Evolutionary conservation across 2,113 vertebrate genomes (phyloP).

Genomic region (Ondatra zibethicus): DNA sequence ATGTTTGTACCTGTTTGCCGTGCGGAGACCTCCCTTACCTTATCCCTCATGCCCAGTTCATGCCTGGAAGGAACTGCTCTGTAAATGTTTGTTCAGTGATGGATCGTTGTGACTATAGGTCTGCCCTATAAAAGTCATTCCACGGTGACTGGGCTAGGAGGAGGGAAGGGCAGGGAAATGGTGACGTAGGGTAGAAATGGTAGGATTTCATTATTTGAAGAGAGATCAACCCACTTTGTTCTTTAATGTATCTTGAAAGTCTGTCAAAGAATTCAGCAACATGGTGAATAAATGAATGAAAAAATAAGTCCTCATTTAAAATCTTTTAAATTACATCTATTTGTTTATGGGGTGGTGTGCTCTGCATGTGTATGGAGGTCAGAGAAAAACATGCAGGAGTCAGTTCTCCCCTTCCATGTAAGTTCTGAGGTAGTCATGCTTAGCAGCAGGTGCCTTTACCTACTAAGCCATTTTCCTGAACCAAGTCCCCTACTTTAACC

Average conservation of each 20-base stretch:
- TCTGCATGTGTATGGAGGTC: background rate
- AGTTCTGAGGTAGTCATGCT: background rate
- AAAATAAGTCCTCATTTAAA: background rate
- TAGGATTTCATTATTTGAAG: background rate
- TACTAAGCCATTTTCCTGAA: too few species aligned
- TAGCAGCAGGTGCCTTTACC: background rate
- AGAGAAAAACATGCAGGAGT: background rate
- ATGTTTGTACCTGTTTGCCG: background rate
- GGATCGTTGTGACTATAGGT: background rate
- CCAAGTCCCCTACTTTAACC: background rate
- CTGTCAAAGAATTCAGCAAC: background rate
- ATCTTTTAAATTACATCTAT: background rate
- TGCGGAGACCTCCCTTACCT: background rate
- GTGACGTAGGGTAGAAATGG: background rate
- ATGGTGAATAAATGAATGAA: background rate
- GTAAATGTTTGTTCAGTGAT: slow-evolving; percentile 26
- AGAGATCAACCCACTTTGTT: background rate
- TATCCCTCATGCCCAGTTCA: background rate
- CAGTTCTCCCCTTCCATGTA: background rate
- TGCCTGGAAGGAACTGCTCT: slow-evolving; percentile 2
- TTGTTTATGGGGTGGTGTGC: background rate
- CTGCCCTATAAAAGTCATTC: background rate
- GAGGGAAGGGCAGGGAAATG: background rate
- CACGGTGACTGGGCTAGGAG: background rate
- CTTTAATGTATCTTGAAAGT: background rate